Base-by-base conservation (phyloP, 2,797 vertebrate species). In the Danionella dracula region DNA sequence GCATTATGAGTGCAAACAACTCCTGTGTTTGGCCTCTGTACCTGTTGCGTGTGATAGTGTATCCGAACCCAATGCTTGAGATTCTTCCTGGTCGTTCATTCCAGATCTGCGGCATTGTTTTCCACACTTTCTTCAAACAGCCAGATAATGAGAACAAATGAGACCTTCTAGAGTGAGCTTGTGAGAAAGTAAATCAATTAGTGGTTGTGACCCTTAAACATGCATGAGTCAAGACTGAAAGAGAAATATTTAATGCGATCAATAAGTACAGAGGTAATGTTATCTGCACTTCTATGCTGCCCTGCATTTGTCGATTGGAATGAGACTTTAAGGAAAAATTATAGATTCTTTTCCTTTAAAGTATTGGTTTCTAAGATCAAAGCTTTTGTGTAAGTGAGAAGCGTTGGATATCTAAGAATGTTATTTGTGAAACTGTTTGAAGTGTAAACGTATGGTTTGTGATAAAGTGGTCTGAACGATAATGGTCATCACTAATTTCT, bases 211-310 rank as follows among this genome's bases (percentile, higher is more conserved):
- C 7, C 16, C 37, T 61, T 29, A 56, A 60, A 54, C 20, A 67
- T 32, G 23, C 9, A 51, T 31, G 13, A 45, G 61, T 17, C 31
- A 32, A 31, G 32, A 64, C 23, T 69, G 37, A 72, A 49, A 50
- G 50, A 46, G 45, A 56, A 76, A 66, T 76, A 55, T 69, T 63
- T 76, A 73, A 70, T 70, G 11, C 5, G 4, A 64, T 57, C 35
- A 38, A 15, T 57, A 60, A 61, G 42, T 31, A 1, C 23, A 34
- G 34, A 62, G 35, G 64, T 58, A 66, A 69, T 72, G 63, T 29
- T 73, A 67, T 65, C 61, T 34, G 17, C 17, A 16, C 17, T 1
- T 54, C 29, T 60, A 48, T 41, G 29, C 23, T 51, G 56, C 56
- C 41, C 44, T 62, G 32, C 35, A 41, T 63, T 23, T 46, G 21